phyloP scores from a whole-genome alignment of 2,888 invertebrate genomes.

The Scrobipalpa costella region DNA sequence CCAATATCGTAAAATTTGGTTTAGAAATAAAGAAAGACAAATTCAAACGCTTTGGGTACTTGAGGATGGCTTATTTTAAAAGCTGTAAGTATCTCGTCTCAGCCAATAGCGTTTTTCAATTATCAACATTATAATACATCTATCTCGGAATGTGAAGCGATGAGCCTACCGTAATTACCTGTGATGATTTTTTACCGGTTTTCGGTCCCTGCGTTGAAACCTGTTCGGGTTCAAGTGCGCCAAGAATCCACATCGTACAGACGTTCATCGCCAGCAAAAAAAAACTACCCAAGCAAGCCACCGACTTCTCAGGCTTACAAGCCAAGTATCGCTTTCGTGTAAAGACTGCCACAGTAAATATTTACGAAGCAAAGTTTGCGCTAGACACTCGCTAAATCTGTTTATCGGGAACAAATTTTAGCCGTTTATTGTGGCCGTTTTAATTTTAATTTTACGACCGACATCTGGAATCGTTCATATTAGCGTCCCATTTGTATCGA shows the following conservation, averaged over 20 bases:
- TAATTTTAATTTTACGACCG: slow-evolving; percentile 32
- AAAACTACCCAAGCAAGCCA: slow-evolving; percentile 61
- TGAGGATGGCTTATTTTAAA: not conserved
- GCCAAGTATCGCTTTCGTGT: slow-evolving; percentile 45
- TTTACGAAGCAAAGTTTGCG: slow-evolving; percentile 44
- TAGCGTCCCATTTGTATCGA: slow-evolving; percentile 56
- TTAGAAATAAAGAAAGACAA: not conserved
- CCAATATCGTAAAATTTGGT: not conserved
- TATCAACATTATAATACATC: slow-evolving; percentile 49
- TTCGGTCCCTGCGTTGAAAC: slow-evolving; percentile 69
- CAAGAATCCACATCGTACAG: slow-evolving; percentile 67
- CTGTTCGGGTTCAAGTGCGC: slow-evolving; percentile 70
- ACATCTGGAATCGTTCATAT: slow-evolving; percentile 43
- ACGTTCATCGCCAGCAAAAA: slow-evolving; percentile 61
- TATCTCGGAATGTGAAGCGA: slow-evolving; percentile 60
- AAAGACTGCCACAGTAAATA: slow-evolving; percentile 45
- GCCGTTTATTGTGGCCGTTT: slow-evolving; percentile 5
- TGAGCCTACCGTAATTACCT: slow-evolving; percentile 71
- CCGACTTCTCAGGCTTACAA: slow-evolving; percentile 55
- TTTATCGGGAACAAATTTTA: slow-evolving; percentile 39
- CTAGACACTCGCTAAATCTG: slow-evolving; percentile 41
- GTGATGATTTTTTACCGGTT: slow-evolving; percentile 76
- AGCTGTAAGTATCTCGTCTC: not conserved
- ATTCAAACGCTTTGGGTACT: too few relatives aligned
- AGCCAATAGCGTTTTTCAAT: slow-evolving; percentile 44